These are phyloP conservation scores for Trachurus trachurus DNA, from an alignment of 2,797 vertebrate species.

Conservation along the genomic window DNA sequence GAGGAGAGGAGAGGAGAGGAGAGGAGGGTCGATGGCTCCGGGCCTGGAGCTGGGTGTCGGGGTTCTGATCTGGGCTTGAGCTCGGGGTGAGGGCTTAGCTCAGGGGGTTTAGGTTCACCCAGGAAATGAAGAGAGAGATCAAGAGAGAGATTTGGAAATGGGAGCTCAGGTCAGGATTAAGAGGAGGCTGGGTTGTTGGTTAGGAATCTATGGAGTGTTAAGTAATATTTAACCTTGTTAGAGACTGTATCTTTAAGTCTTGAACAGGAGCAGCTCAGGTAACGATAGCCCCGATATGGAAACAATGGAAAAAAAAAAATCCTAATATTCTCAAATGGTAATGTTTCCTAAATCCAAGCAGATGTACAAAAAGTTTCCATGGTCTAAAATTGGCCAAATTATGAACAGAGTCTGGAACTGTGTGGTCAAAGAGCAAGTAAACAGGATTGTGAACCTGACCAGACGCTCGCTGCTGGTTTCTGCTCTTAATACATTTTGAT, in stretches of 20 bases:
- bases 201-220: slow-evolving; percentile 61
- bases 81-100: slow-evolving; percentile 56
- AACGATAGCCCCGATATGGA: not conserved
- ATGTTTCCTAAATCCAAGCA: slow-evolving; percentile 3
- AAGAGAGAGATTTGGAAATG: slow-evolving; percentile 54
- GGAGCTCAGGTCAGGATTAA: slow-evolving; percentile 65
- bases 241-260: slow-evolving; percentile 10
- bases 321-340: not conserved
- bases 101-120: slow-evolving; percentile 56
- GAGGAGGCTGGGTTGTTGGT: slow-evolving; percentile 54
- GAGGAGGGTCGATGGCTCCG: slow-evolving; percentile 48
- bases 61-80: slow-evolving; percentile 68
- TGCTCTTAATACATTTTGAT: not conserved
- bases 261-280: slow-evolving; percentile 46
- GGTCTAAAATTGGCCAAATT: not conserved
- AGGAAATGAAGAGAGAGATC: slow-evolving; percentile 56
- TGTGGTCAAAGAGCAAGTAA: not conserved
- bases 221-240: slow-evolving; percentile 56
- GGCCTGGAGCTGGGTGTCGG: slow-evolving; percentile 65
- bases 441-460: not conserved
- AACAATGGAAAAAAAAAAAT: not conserved
- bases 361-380: not conserved
- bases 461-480: not conserved
- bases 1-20: slow-evolving; percentile 13
- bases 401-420: not conserved